These are phyloP conservation scores for Drosophila anceps DNA, from an alignment of 2,888 invertebrate genomes.

Conservation along the genomic window DNA sequence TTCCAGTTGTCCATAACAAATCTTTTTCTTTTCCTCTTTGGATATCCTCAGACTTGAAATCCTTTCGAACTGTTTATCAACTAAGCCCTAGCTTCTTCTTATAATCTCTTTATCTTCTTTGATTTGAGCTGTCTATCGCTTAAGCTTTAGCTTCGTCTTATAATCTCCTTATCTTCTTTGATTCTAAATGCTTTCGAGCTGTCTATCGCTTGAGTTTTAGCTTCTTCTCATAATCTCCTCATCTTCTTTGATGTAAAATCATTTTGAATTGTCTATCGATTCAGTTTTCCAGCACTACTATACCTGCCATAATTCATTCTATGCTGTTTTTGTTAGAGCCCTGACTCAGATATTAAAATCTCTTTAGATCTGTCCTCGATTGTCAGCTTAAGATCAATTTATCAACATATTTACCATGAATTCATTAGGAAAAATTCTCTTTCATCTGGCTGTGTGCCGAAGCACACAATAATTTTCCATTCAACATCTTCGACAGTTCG, in stretches of 20 bases:
- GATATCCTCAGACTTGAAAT: background rate
- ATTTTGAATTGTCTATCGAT: background rate
- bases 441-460: constrained; percentile 6
- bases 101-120: background rate
- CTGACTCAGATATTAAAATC: background rate
- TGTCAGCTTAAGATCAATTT: constrained; percentile 6
- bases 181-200: background rate
- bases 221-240: background rate
- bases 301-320: no score
- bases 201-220: background rate
- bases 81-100: background rate
- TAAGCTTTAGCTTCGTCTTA: background rate
- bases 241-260: background rate
- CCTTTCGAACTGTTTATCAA: background rate
- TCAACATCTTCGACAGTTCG: constrained; percentile 6
- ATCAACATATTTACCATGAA: constrained; percentile 13
- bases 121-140: background rate
- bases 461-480: background rate
- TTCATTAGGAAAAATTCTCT: constrained; percentile 14
- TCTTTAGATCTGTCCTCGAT: background rate
- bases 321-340: no score
- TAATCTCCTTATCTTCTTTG: background rate
- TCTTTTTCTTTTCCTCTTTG: background rate
- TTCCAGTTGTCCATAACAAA: background rate
- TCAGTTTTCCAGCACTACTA: background rate